A percentile compares a stretch with the other conserved stretches of the same genome.
Conservation (phyloP, 1,140 invertebrate genomes). For the Brachionus manjavacas region DNA sequence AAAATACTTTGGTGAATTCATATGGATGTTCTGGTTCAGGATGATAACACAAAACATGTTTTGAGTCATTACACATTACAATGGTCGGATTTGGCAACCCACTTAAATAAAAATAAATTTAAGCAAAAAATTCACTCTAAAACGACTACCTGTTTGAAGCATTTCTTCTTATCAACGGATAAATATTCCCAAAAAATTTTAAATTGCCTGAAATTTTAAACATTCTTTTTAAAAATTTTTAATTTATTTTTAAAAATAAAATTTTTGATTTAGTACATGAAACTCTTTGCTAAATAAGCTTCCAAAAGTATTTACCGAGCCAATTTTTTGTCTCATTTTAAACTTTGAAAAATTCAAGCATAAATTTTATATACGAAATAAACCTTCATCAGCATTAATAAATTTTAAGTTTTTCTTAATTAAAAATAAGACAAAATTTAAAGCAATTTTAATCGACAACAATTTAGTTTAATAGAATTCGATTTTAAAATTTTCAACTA, state of each 20-base stretch:
- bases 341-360: background rate
- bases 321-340: background rate
- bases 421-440: background rate
- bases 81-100: background rate
- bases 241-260: background rate
- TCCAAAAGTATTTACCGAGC: background rate
- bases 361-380: background rate
- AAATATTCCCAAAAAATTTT: background rate
- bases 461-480: background rate
- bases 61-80: slow-evolving; percentile 32
- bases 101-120: background rate
- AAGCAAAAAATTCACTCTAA: background rate
- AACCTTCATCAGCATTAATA: too few relatives aligned
- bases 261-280: background rate
- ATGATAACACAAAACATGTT: slow-evolving; percentile 40
- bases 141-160: background rate
- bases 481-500: background rate
- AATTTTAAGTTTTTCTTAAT: background rate
- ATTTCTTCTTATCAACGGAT: background rate
- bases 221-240: background rate
- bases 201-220: background rate
- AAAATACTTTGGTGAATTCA: slow-evolving; percentile 30
- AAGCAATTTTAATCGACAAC: background rate
- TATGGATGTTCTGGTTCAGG: slow-evolving; percentile 38
- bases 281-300: background rate